Conservation (phyloP, 1,140 invertebrate genomes). For the Drosophila pandora region DNA sequence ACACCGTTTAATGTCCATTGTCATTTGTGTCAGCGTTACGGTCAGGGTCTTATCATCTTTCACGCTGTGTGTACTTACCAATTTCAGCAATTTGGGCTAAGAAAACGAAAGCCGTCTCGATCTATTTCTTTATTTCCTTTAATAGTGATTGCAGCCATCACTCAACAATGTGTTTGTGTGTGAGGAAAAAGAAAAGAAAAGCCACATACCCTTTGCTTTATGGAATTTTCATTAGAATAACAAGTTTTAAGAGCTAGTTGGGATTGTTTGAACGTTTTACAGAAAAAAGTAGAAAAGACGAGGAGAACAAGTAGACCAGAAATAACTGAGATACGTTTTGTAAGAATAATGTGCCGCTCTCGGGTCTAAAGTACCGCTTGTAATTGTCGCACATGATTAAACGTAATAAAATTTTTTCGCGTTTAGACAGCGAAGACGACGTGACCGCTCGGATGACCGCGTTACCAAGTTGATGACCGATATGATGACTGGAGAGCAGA, state of each 20-base stretch:
- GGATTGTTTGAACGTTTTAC: constrained; percentile 1
- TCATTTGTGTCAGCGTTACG: constrained; percentile 52
- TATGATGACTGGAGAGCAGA: constrained; percentile 31
- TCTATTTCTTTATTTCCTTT: constrained; percentile 20
- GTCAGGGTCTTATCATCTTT: constrained; percentile 43
- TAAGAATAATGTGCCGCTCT: constrained; percentile 28
- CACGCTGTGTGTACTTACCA: constrained; percentile 44
- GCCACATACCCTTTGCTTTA: constrained; percentile 34
- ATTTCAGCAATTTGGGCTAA: constrained; percentile 43
- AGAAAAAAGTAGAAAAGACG: neutral
- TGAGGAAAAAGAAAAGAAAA: constrained; percentile 1
- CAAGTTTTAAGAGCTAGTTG: constrained; percentile 21
- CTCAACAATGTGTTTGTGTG: neutral
- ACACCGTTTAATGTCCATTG: constrained; percentile 56
- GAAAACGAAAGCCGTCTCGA: constrained; percentile 48
- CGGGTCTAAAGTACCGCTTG: constrained; percentile 69
- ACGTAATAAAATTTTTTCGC: constrained; percentile 63
- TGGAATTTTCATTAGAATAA: constrained; percentile 48
- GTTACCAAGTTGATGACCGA: constrained; percentile 26
- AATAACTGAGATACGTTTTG: constrained; percentile 37
- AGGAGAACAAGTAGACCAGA: constrained; percentile 50
- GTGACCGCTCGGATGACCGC: constrained; percentile 54
- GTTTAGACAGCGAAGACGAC: constrained; percentile 50
- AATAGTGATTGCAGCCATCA: neutral
- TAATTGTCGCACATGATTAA: constrained; percentile 74